Evolutionary conservation across 2,888 invertebrate species (phyloP).

Genomic region (Xestia ashworthii): DNA sequence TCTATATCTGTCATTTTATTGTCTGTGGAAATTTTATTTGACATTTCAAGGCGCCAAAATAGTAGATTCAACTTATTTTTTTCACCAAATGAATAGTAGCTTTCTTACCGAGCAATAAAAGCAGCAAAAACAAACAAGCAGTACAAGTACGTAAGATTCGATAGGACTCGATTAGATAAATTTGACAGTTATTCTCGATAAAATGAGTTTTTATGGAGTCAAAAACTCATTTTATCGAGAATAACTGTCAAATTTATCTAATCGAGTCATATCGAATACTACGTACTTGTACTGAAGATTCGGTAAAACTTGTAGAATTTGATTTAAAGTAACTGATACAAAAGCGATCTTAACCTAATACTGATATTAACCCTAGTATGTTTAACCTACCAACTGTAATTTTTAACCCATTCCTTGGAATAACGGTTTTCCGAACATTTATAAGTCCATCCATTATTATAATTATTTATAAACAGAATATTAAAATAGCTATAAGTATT

Average conservation of each 20-base stretch:
- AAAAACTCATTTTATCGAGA: too few species aligned
- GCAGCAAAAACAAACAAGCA: slow-evolving; percentile 44
- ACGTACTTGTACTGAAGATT: too few species aligned
- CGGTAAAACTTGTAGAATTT: slow-evolving; percentile 33
- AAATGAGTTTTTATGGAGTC: too few species aligned
- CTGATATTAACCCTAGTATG: slow-evolving; percentile 61
- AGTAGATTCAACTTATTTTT: slow-evolving; percentile 3
- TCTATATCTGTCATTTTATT: slow-evolving; percentile 50
- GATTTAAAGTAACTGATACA: slow-evolving; percentile 54
- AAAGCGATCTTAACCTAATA: slow-evolving; percentile 67
- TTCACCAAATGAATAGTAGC: not conserved
- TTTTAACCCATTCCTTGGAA: slow-evolving; percentile 59
- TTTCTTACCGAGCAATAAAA: slow-evolving; percentile 37
- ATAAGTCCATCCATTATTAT: slow-evolving; percentile 46
- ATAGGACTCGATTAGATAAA: too few species aligned
- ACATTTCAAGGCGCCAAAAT: slow-evolving; percentile 49
- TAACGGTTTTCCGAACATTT: slow-evolving; percentile 60
- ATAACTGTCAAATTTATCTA: too few species aligned
- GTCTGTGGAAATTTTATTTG: slow-evolving; percentile 52
- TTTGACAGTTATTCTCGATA: too few species aligned
- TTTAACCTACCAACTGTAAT: slow-evolving; percentile 63
- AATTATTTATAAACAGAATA: slow-evolving; percentile 55
- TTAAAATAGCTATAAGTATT: slow-evolving; percentile 51
- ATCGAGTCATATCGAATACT: too few species aligned
- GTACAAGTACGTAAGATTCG: too few species aligned